These are phyloP conservation scores for Helogale parvula DNA, from an alignment of 2,113 vertebrate species.

Conservation along the genomic window DNA sequence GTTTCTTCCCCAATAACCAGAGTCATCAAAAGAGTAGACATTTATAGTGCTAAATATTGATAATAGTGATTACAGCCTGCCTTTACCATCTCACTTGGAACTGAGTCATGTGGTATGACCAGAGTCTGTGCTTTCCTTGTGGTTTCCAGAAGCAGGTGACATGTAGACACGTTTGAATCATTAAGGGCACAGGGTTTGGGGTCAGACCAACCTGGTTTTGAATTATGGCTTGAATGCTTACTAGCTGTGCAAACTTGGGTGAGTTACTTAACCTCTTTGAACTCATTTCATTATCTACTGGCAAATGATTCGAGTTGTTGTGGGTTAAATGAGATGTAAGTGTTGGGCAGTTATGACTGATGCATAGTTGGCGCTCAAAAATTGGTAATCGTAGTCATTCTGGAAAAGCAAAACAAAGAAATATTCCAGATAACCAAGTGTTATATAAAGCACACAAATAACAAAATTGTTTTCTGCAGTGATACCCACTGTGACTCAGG, in stretches of 20 bases:
- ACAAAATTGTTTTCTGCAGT: conserved; percentile 51
- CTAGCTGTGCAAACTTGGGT: not conserved
- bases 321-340: conserved; percentile 3
- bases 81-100: not conserved
- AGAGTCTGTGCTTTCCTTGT: not conserved
- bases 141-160: conserved; percentile 12
- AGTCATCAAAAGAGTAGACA: conserved; percentile 9
- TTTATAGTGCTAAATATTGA: conserved; percentile 28
- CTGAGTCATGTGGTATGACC: not conserved
- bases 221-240: conserved; percentile 30
- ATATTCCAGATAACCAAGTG: not conserved
- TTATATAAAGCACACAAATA: conserved; percentile 57
- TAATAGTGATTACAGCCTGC: not conserved
- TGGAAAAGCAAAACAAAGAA: conserved; percentile 63
- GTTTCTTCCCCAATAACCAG: conserved; percentile 11
- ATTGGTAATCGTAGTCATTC: not conserved
- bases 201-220: not conserved
- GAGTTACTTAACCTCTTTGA: conserved; percentile 40
- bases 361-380: conserved; percentile 7
- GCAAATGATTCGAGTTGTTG: conserved; percentile 7
- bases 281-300: conserved; percentile 27
- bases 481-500: conserved; percentile 52
- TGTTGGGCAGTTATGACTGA: conserved; percentile 30
- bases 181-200: not conserved
- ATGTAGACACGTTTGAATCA: not conserved